Percentiles rank a stretch among this genome's conserved stretches.
phyloP scores from a whole-genome alignment of 2,888 invertebrate species.

The Nesidiocoris tenuis region DNA sequence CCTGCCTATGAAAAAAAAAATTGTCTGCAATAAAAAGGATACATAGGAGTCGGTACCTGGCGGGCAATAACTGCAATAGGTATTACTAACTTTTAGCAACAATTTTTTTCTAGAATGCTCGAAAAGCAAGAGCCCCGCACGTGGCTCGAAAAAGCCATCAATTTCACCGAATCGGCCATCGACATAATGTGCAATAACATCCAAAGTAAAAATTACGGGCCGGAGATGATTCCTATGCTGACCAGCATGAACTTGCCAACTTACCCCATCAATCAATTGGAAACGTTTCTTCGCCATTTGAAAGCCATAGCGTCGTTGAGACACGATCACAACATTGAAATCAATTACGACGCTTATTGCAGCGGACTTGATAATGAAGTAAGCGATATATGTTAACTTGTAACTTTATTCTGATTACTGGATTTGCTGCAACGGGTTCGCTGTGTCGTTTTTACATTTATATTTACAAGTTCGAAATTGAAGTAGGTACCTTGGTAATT shows the following conservation, averaged over 20 bases:
- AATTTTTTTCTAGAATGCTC: slow-evolving; percentile 26
- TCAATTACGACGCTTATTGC: slow-evolving; percentile 45
- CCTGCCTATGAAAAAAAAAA: too few relatives aligned
- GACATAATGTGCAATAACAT: slow-evolving; percentile 27
- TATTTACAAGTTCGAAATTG: too few relatives aligned
- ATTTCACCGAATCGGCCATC: slow-evolving; percentile 33
- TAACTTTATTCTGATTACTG: too few relatives aligned
- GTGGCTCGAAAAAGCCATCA: slow-evolving; percentile 45
- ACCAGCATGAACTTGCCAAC: slow-evolving; percentile 17
- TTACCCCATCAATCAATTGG: slow-evolving; percentile 33
- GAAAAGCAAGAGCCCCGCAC: slow-evolving; percentile 34
- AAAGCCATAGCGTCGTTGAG: slow-evolving; percentile 18
- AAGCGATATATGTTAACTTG: not conserved
- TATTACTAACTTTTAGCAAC: too few relatives aligned
- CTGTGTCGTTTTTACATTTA: too few relatives aligned
- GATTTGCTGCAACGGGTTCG: too few relatives aligned
- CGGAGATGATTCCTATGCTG: slow-evolving; percentile 26
- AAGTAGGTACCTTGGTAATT: too few relatives aligned
- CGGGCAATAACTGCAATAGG: too few relatives aligned
- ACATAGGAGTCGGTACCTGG: too few relatives aligned
- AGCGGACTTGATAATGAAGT: slow-evolving; percentile 35
- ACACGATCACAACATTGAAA: slow-evolving; percentile 30
- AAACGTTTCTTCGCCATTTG: slow-evolving; percentile 28
- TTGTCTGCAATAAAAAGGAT: too few relatives aligned
- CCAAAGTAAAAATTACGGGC: slow-evolving; percentile 8